Evolutionary conservation across 1,140 invertebrate genomes (phyloP), one percentile per base, ranked within the genome.

Genomic region (Rhagoletis zephyria): DNA sequence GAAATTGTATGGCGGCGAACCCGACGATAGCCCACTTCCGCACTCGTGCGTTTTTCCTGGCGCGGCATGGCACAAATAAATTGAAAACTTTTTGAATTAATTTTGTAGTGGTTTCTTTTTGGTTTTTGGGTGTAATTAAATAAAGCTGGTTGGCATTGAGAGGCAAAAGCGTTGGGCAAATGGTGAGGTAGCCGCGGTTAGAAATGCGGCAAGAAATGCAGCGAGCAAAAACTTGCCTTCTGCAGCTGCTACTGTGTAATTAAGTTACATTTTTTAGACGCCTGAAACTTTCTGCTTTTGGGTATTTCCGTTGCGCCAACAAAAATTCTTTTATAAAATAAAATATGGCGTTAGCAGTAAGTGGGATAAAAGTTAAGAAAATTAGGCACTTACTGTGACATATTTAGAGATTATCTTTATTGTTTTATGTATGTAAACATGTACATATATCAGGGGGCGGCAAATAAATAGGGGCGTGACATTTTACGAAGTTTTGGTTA

Each of bases 71-170:
- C n/a, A 42, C 45, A 81, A 56, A 81, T 81, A 81, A 81, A 81
- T 81, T 81, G 45, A n/a, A 81, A 81, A 81, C n/a, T 51, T 81
- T 56, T 59, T 81, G 45, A 56, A 56, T 81, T 56, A 81, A 81
- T 51, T 51, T 81, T 16, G 48, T 59, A 48, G 48, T 51, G 9
- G 30, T 81, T 81, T 81, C 48, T 19, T 81, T 45, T 42, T 30
- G 30, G 30, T 30, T 30, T 0, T 30, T 30, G 30, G 74, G 45
- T 4, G 16, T 81, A 81, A 81, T 81, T 81, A 81, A 81, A 81
- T 59, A 48, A 42, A 30, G 74, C 51, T 81, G 48, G 30, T 16
- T 56, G 74, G 74, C 74, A 30, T 9, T 30, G 45, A 19, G 5
- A 4, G 9, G 4, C n/a, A 81, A 81, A 56, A 9, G 51, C n/a